These are phyloP conservation scores for Lasioglossum oenotherae DNA, from an alignment of 2,888 invertebrate species.

Conservation along the genomic window DNA sequence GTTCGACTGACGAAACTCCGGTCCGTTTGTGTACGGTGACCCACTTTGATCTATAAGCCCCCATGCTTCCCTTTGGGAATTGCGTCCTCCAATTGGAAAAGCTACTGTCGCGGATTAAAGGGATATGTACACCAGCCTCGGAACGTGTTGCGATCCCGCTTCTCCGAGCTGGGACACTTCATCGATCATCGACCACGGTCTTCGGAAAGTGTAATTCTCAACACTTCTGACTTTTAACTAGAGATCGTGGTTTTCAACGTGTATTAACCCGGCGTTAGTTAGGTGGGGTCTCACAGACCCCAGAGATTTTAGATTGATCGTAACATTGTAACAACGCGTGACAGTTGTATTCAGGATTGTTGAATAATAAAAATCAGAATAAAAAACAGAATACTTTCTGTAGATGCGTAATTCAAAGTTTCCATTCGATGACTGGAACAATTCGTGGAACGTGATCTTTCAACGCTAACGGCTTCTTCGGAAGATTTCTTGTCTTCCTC, in stretches of 20 bases:
- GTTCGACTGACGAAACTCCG: slow-evolving; percentile 4
- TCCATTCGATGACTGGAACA: neutral
- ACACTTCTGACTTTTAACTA: neutral
- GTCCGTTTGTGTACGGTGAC: slow-evolving; percentile 11
- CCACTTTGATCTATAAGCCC: slow-evolving; percentile 13
- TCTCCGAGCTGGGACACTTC: neutral
- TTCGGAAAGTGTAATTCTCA: neutral
- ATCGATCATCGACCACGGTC: neutral
- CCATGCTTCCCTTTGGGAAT: slow-evolving; percentile 5
- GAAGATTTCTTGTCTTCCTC: neutral
- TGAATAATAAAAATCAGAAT: no score
- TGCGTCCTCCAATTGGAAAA: slow-evolving; percentile 3
- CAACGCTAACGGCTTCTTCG: neutral
- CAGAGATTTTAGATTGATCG: no score
- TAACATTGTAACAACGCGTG: no score
- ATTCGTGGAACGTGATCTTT: neutral
- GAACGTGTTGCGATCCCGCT: neutral
- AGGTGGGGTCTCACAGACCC: no score
- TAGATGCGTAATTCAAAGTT: neutral
- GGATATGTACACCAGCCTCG: neutral
- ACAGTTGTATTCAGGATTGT: no score
- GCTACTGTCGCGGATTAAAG: slow-evolving; percentile 7
- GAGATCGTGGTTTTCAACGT: no score
- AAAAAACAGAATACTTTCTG: neutral
- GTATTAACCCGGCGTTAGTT: no score